These are phyloP conservation scores for Saccopteryx leptura DNA, from an alignment of 2,113 vertebrate species.

Conservation along the genomic window DNA sequence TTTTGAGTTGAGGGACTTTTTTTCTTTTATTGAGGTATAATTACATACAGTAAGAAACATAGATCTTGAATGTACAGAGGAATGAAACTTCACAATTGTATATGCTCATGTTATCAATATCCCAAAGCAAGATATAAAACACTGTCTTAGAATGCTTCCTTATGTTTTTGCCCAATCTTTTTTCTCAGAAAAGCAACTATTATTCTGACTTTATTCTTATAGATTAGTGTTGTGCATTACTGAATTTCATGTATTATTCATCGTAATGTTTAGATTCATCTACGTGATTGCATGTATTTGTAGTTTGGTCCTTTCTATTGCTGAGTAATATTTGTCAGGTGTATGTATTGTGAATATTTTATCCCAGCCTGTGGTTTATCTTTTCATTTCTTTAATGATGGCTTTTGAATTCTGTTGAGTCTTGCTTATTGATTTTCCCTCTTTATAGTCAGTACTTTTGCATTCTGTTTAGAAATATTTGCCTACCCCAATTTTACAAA, in stretches of 20 bases:
- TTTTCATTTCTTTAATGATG: neutral
- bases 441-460: neutral
- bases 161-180: neutral
- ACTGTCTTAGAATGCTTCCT: neutral
- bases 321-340: neutral
- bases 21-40: neutral
- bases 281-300: neutral
- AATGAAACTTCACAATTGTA: constrained; percentile 13
- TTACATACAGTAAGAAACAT: neutral
- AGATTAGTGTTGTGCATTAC: neutral
- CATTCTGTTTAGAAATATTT: neutral
- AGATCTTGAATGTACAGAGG: neutral
- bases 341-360: neutral
- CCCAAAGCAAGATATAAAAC: neutral
- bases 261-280: neutral
- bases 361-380: neutral
- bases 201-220: neutral
- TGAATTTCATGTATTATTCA: neutral
- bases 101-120: neutral
- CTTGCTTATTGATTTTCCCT: neutral
- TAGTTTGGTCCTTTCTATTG: neutral
- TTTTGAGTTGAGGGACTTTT: neutral
- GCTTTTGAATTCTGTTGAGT: constrained; percentile 36
- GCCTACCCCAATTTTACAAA: neutral
- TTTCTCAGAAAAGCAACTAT: neutral